Percentiles rank a stretch among this genome's conserved stretches.
Conservation (phyloP, 92 coral and sea anemone genomes). For the Porites rus region DNA sequence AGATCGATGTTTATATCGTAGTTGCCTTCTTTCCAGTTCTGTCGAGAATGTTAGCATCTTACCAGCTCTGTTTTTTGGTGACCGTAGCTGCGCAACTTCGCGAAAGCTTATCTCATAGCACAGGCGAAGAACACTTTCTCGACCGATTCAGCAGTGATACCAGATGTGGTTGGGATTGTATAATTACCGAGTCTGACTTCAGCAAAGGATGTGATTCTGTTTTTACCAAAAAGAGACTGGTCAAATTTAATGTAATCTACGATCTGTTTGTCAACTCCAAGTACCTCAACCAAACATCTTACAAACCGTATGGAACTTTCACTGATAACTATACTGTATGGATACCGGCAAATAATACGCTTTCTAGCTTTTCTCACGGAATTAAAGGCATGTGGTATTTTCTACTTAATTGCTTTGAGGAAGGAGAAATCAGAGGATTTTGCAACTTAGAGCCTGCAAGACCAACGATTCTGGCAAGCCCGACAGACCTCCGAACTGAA, state of each 20-base stretch:
- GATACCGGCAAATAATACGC: too few species aligned
- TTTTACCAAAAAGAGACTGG: not conserved
- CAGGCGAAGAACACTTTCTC: too few species aligned
- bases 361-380: too few species aligned
- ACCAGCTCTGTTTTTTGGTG: not conserved
- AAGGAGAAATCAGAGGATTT: too few species aligned
- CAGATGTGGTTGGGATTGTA: conserved; percentile 20
- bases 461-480: not conserved
- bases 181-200: not conserved
- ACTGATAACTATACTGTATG: not conserved
- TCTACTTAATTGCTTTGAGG: not conserved
- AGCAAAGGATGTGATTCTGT: not conserved
- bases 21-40: not conserved
- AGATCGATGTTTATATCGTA: too few species aligned
- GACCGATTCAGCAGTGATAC: not conserved
- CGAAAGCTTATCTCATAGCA: too few species aligned
- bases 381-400: too few species aligned
- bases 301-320: conserved; percentile 1
- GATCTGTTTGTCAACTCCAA: not conserved
- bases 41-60: not conserved
- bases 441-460: too few species aligned
- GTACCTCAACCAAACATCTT: conserved; percentile 6
- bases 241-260: conserved; percentile 3
- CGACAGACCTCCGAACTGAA: not conserved
- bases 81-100: not conserved